phyloP scores from a whole-genome alignment of 2,113 vertebrate species.

The Polypterus bichir region DNA sequence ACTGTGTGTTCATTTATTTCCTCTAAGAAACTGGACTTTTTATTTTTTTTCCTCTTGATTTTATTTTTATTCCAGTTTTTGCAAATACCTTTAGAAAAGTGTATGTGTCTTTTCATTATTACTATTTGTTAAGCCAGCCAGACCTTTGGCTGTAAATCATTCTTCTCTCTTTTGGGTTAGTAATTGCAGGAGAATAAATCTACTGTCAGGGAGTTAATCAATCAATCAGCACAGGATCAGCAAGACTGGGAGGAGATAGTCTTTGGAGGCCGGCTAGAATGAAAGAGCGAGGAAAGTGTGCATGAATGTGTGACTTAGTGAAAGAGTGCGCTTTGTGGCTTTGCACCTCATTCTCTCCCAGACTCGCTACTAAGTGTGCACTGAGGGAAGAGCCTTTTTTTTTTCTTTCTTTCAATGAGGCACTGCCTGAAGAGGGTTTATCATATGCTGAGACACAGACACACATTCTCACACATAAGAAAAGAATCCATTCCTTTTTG shows the following conservation, averaged over 20 bases:
- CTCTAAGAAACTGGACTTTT: too few species aligned
- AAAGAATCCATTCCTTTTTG: slow-evolving; percentile 34
- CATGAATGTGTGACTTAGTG: neutral
- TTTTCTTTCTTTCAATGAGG: neutral
- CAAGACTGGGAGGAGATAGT: slow-evolving; percentile 2
- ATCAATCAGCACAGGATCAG: neutral
- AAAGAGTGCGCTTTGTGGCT: neutral
- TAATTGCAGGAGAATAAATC: neutral
- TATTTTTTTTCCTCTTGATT: too few species aligned
- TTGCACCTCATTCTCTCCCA: neutral
- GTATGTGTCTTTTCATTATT: neutral
- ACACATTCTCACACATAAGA: slow-evolving; percentile 4
- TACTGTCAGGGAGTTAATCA: neutral
- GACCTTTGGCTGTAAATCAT: neutral
- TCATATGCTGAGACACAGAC: too few species aligned
- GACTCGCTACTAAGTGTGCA: neutral
- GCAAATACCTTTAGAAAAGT: too few species aligned
- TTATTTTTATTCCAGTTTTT: neutral
- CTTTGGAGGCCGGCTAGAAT: slow-evolving; percentile 3
- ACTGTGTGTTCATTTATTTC: too few species aligned
- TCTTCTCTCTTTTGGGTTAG: neutral
- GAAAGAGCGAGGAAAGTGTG: slow-evolving; percentile 4
- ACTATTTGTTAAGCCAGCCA: neutral
- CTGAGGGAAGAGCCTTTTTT: neutral
- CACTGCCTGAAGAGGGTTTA: neutral